A percentile compares a stretch with the other conserved stretches of the same genome.
These are phyloP conservation scores for Cyprinus carpio DNA, from an alignment of 2,113 vertebrate species.

Conservation along the genomic window DNA sequence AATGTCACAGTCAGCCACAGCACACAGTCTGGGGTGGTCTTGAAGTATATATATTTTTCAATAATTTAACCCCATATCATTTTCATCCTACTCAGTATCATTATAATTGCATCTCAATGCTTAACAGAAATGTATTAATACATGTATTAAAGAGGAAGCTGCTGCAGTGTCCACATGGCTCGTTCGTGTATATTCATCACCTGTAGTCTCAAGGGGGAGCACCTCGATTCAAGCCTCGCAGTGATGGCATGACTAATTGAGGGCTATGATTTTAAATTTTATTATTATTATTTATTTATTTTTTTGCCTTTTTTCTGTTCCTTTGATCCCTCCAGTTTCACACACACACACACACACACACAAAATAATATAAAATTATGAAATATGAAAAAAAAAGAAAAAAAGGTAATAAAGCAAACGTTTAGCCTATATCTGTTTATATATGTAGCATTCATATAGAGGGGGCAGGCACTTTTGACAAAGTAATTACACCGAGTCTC, in stretches of 20 bases:
- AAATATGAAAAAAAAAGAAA: no score
- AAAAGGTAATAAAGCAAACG: conserved; percentile 60
- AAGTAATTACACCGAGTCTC: conserved; percentile 77
- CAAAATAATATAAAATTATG: conserved; percentile 56
- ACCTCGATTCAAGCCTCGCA: conserved; percentile 76
- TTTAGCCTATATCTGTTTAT: conserved; percentile 55
- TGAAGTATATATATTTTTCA: neutral
- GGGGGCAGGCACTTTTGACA: conserved; percentile 61
- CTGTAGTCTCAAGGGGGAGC: conserved; percentile 70
- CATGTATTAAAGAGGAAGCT: conserved; percentile 73
- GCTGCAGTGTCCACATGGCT: conserved; percentile 73
- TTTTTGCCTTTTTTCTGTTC: neutral
- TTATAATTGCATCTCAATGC: conserved; percentile 77
- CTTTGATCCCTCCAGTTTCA: neutral
- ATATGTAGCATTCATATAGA: neutral
- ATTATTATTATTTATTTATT: no score
- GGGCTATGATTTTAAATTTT: no score
- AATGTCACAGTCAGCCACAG: neutral
- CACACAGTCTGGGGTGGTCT: neutral
- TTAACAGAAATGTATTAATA: conserved; percentile 78
- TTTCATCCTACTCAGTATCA: conserved; percentile 69
- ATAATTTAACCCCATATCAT: conserved; percentile 44
- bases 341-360: conserved; percentile 43
- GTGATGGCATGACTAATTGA: conserved; percentile 78
- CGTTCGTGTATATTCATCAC: conserved; percentile 82